These are phyloP conservation scores for Ceratotherium simum DNA, from an alignment of 2,113 vertebrate species.

Conservation along the genomic window DNA sequence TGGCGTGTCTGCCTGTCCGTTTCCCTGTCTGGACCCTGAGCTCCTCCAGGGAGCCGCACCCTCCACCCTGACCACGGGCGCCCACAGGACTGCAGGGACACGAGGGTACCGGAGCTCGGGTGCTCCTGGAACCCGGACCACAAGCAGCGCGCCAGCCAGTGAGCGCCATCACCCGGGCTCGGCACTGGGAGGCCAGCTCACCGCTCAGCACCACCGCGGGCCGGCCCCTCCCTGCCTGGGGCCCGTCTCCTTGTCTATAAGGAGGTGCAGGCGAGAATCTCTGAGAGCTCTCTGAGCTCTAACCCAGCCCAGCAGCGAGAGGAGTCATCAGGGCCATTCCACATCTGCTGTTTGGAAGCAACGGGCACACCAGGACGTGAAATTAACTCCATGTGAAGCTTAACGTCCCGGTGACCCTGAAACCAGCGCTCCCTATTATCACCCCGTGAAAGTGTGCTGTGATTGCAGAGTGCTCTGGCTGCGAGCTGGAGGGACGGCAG, in stretches of 20 bases:
- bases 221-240: rapidly evolving
- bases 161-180: neutral
- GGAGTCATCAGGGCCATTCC: rapidly evolving
- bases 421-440: rapidly evolving
- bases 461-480: rapidly evolving
- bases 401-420: neutral
- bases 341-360: neutral
- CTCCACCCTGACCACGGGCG: rapidly evolving
- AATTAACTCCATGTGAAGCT: neutral
- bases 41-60: neutral
- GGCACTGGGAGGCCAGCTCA: rapidly evolving
- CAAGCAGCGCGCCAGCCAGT: rapidly evolving
- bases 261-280: no score
- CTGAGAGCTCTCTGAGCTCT: neutral
- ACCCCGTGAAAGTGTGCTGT: rapidly evolving
- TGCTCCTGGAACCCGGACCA: neutral
- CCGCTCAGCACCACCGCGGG: rapidly evolving
- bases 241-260: no score
- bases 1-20: rapidly evolving
- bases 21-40: neutral
- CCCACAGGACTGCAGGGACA: neutral
- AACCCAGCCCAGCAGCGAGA: neutral
- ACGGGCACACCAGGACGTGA: rapidly evolving
- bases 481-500: rapidly evolving
- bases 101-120: neutral